Evolutionary conservation across 2,113 vertebrate genomes (phyloP).

Genomic region (Ploceus nigricollis): DNA sequence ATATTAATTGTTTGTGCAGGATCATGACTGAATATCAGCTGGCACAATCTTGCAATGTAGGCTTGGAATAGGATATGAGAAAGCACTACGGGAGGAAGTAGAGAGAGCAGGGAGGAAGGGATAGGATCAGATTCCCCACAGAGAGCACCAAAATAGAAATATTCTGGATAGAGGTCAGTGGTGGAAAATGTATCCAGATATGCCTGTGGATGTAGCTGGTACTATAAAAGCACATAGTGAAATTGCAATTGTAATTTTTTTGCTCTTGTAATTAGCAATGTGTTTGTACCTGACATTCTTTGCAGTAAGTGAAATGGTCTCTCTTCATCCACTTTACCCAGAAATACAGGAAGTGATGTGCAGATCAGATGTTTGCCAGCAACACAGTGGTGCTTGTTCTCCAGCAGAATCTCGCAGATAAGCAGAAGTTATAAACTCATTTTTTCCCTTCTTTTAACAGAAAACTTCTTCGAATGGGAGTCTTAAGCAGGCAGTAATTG

Average conservation of each 20-base stretch:
- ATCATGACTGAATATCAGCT: not conserved
- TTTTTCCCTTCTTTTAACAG: not conserved
- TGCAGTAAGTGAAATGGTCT: not conserved
- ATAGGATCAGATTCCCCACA: not conserved
- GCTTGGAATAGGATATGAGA: not conserved
- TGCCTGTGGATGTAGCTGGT: not conserved
- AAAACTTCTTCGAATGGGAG: rapidly evolving
- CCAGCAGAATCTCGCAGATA: not conserved
- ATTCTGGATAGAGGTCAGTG: not conserved
- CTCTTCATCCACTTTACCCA: not conserved
- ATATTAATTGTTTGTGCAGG: not conserved
- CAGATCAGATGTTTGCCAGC: not conserved
- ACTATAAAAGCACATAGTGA: not conserved
- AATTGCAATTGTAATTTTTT: too few relatives aligned
- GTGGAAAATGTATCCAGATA: not conserved
- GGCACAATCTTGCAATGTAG: not conserved
- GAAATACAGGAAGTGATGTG: not conserved
- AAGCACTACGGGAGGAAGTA: not conserved
- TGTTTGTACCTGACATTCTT: not conserved
- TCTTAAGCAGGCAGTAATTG: not conserved
- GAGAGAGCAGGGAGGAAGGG: not conserved
- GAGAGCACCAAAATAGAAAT: not conserved
- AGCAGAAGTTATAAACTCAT: not conserved
- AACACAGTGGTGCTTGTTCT: not conserved
- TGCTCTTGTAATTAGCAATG: too few relatives aligned